Base-by-base conservation (phyloP, 2,888 invertebrate species). In the Agrotis exclamationis region DNA sequence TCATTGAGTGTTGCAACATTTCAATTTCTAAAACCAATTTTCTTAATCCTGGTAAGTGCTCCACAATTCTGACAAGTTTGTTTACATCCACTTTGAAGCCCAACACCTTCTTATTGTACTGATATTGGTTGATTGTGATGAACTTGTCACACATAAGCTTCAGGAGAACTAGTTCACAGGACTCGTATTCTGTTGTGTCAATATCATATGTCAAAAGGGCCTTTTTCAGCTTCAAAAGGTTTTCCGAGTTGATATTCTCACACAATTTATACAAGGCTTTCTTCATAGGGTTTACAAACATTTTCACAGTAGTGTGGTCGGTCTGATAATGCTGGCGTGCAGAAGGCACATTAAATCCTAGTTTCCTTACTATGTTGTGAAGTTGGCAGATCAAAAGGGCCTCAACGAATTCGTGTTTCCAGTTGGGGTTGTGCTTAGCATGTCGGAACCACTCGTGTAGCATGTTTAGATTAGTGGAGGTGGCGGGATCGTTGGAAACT, bases 351-450 rank as follows among this genome's bases (percentile, higher is more conserved):
- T 93, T 76, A 48, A 94, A 90, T 3, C 95, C 95, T 18, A 96
- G 82, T 87, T 94, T 95, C 69, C 90, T 91, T 51, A 96, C 90
- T 16, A 95, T 80, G 22, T 87, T 87, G 75, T 91, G 90, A 2
- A 95, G 85, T 76, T 95, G 93, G 70, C 95, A 95, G 69, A 93
- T 88, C 18, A 91, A 80, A 3, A 96, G 89, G 5, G 95, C 95
- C 87, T 96, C 96, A n/a, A 96, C 74, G 68, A 96, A 93, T 81
- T 95, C 93, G 70, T 93, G 88, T 82, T 87, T 93, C 96, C 96
- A 96, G 22, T 89, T 90, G 2, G 90, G 74, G 44, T 86, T 88
- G 2, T 86, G 78, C 53, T 94, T 94, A 4, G 92, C 91, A 54
- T 91, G 87, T 9, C 89, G 83, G 2, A 91, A 94, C 96, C 96